Evolutionary conservation across 2,888 invertebrate genomes (phyloP), one percentile per base, ranked within the genome.

Genomic region (Oxystoma pomonae): DNA sequence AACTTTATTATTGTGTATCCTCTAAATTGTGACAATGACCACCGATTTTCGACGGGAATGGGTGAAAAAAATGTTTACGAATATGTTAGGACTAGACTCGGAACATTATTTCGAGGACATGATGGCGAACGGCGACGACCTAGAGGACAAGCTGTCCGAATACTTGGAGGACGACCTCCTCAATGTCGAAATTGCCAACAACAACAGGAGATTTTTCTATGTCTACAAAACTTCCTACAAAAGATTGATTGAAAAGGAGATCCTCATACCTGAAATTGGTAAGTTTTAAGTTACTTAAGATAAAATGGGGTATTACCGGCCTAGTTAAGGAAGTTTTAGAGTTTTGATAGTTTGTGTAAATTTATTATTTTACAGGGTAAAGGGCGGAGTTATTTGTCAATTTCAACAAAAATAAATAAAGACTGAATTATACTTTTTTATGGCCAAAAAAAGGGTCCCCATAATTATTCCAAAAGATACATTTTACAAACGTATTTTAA

Each of bases 221-320:
- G 82, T 90, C 16, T 85, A 88, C 72, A 89, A 89, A 75, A 88
- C 88, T 1, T 87, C 88, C 70, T 87, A 86, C 59, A 90, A 89
- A 71, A 89, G 88, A 75, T 80, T 90, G 7, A 84, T 89, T 17
- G 90, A 92, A 73, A 89, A 89, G 74, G 91, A 92, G 77, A 86
- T 91, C 65, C 84, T 88, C 1, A 84, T 87, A 51, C 82, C 86
- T 69, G 90, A 91, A 80, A 87, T 89, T 84, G 87, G 91, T 91
- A 81, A 85, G 84, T 74, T 68, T 35, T 35, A 35, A 35, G 3
- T 35, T 35, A 12, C n/a, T n/a, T n/a, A n/a, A n/a, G n/a, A n/a
- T n/a, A n/a, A n/a, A n/a, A n/a, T n/a, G n/a, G n/a, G n/a, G n/a
- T n/a, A n/a, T n/a, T 35, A 35, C 12, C 3, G 3, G 35, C 5